Evolutionary conservation across 2,113 vertebrate species (phyloP).

Genomic region (Limanda limanda): DNA sequence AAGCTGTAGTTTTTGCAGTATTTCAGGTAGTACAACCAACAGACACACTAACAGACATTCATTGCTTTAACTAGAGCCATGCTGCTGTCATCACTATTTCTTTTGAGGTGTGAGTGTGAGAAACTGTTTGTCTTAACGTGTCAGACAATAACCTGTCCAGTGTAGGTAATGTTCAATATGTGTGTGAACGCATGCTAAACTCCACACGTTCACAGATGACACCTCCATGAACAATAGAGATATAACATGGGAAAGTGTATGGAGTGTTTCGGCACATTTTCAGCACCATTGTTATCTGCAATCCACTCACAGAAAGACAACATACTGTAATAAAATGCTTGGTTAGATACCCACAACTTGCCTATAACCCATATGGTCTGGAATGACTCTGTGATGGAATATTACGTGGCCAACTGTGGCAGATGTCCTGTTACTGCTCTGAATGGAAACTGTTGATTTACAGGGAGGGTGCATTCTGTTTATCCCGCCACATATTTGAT

Average conservation of each 20-base stretch:
- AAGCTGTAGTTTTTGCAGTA: too few relatives aligned
- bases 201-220: neutral
- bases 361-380: slow-evolving; percentile 32
- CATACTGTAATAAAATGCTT: slow-evolving; percentile 43
- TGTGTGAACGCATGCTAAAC: neutral
- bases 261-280: neutral
- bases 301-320: slow-evolving; percentile 17
- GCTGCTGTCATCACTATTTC: too few relatives aligned
- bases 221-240: neutral
- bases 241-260: neutral
- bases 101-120: too few relatives aligned
- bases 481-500: slow-evolving; percentile 29
- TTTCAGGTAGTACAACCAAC: too few relatives aligned
- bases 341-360: slow-evolving; percentile 32
- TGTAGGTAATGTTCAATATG: neutral
- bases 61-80: too few relatives aligned
- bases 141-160: neutral
- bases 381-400: slow-evolving; percentile 34
- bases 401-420: slow-evolving; percentile 37
- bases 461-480: slow-evolving; percentile 44
- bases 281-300: neutral
- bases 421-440: slow-evolving; percentile 51
- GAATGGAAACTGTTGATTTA: slow-evolving; percentile 44
- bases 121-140: neutral
- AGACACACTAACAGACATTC: too few relatives aligned